Conservation (phyloP, 2,797 vertebrate genomes). For the Acridotheres tristis region DNA sequence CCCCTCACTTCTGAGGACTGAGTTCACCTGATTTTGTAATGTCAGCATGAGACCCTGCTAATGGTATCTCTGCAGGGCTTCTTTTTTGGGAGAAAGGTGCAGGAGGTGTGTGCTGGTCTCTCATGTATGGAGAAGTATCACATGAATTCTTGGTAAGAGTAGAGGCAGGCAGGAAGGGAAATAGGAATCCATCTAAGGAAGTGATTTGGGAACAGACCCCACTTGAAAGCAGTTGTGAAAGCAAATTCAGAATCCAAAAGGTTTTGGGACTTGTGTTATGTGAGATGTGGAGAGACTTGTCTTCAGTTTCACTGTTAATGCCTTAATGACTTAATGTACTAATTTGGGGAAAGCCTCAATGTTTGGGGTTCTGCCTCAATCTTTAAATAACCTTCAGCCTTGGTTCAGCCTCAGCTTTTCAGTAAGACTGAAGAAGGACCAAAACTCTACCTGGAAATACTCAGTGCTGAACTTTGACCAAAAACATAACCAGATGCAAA, state of each 20-base stretch:
- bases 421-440: not conserved
- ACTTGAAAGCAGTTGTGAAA: not conserved
- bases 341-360: not conserved
- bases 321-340: not conserved
- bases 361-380: not conserved
- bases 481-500: not conserved
- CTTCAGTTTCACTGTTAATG: not conserved
- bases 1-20: not conserved
- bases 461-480: not conserved
- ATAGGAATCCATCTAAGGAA: not conserved
- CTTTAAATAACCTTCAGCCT: not conserved
- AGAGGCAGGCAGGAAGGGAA: not conserved
- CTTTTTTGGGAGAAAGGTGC: not conserved
- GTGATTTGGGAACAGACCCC: not conserved
- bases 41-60: not conserved
- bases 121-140: not conserved
- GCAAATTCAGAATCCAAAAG: not conserved
- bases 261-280: not conserved
- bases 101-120: not conserved
- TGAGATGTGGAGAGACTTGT: not conserved
- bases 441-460: not conserved
- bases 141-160: not conserved
- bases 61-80: not conserved
- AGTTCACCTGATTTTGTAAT: not conserved
- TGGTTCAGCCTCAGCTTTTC: not conserved